phyloP scores from a whole-genome alignment of 2,113 vertebrate species.

The Phalacrocorax carbo region DNA sequence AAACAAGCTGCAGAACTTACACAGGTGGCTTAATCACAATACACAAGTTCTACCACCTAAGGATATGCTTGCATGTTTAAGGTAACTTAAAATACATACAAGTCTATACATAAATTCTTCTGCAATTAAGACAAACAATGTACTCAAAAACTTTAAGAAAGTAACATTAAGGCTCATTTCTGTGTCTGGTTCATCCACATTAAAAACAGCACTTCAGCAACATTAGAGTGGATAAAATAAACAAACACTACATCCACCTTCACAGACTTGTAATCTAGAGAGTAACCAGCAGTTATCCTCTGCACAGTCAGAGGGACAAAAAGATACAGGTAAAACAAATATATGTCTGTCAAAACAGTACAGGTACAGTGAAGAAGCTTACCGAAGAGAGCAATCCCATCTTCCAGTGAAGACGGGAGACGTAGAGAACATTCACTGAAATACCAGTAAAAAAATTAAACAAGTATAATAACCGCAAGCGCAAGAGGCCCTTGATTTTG shows the following conservation, averaged over 20 bases:
- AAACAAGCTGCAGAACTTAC: background rate
- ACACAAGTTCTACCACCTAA: background rate
- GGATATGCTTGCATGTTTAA: background rate
- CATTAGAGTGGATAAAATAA: background rate
- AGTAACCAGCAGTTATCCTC: background rate
- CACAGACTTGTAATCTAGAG: background rate
- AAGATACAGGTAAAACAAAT: background rate
- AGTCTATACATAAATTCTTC: background rate
- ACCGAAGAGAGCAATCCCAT: background rate
- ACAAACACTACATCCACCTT: background rate
- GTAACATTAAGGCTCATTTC: background rate
- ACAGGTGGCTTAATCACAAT: background rate
- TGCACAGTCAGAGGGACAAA: background rate
- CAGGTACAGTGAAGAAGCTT: background rate
- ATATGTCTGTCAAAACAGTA: background rate
- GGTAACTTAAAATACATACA: background rate
- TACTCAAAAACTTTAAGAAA: background rate
- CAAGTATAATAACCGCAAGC: background rate
- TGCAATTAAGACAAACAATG: background rate
- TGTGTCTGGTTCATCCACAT: background rate
- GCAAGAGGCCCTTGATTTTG: background rate
- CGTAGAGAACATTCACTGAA: background rate
- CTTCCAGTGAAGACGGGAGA: background rate
- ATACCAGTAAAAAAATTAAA: background rate
- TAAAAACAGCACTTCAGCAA: background rate